Base-by-base conservation (phyloP, 2,888 invertebrate genomes). In the Drosophila macrothrix region DNA sequence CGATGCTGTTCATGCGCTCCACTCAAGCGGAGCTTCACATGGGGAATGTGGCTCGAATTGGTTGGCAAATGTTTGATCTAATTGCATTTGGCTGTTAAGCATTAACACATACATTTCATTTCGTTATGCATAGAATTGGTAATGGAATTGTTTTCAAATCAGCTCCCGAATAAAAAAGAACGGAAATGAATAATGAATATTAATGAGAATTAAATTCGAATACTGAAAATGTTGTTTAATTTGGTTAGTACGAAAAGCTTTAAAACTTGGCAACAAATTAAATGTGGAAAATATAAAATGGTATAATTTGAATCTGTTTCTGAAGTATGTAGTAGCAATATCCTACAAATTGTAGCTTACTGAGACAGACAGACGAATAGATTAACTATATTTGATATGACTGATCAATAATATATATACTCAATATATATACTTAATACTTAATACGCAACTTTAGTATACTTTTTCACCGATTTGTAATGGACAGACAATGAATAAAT, bases 1-100 rank as follows among this genome's bases (percentile, higher is more conserved):
- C 88, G 77, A 60, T 70, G 43, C 65, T 52, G 46, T 16, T 46
- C 22, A 46, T 16, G 46, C 22, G 25, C 25, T n/a, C 41, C 9
- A 16, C 46, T n/a, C n/a, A 16, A 16, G 46, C 4, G 46, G 46
- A 25, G 25, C 25, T 28, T 4, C 46, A 25, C 9, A 4, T 46
- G 16, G 9, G 16, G 25, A 16, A 16, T 46, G 46, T 16, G 46
- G 25, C 46, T 16, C 2, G 16, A 4, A 46, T 9, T 9, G 46
- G 14, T 1, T 46, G 46, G 16, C 7, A 29, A 19, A 10, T 29
- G 50, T 16, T 50, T 50, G 28, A n/a, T 12, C n/a, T 29, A 29
- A 52, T 29, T 46, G 29, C 52, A 52, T 52, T 52, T 52, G 12
- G 19, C 29, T 52, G 52, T 31, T 52, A 29, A n/a, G 52, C 52